Percentiles rank a stretch among this genome's conserved stretches.
These are phyloP conservation scores for Prorops nasuta DNA, from an alignment of 1,140 invertebrate genomes.

Conservation along the genomic window DNA sequence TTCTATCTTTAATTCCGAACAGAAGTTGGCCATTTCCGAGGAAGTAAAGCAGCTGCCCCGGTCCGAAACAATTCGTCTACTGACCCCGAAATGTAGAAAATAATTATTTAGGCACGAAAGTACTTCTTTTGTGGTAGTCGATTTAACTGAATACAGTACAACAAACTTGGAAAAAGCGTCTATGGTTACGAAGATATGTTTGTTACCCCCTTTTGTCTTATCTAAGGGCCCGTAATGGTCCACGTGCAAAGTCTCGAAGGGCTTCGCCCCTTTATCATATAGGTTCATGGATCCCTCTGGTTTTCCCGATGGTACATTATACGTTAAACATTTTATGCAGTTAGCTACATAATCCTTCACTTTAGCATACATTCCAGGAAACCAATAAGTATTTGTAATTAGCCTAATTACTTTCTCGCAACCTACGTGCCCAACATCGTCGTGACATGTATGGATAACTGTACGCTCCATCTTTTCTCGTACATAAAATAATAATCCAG, in stretches of 20 bases:
- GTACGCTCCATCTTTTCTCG: conserved; percentile 18
- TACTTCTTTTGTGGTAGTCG: not conserved
- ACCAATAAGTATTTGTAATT: conserved; percentile 20
- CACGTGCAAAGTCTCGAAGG: conserved; percentile 17
- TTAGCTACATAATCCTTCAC: conserved; percentile 10
- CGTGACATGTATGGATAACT: conserved; percentile 22
- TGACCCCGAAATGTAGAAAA: not conserved
- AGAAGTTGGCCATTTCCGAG: not conserved
- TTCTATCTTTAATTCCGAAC: not conserved
- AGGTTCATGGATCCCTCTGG: conserved; percentile 13
- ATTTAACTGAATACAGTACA: not conserved
- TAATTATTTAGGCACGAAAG: not conserved
- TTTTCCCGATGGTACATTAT: conserved; percentile 11
- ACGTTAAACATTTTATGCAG: conserved; percentile 27
- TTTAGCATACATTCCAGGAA: conserved; percentile 21
- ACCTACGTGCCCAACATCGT: conserved; percentile 30
- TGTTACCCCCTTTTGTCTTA: not conserved
- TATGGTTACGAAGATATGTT: not conserved
- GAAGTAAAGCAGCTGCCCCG: not conserved
- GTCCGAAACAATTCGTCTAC: not conserved
- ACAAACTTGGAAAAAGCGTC: conserved; percentile 3
- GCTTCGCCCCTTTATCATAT: conserved; percentile 14
- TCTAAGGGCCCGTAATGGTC: conserved; percentile 1
- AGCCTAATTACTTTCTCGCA: conserved; percentile 22
- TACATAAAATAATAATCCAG: conserved; percentile 24